Percentiles rank a stretch among this genome's conserved stretches.
Conservation (phyloP, 2,113 vertebrate species). For the Calyptomena viridis region DNA sequence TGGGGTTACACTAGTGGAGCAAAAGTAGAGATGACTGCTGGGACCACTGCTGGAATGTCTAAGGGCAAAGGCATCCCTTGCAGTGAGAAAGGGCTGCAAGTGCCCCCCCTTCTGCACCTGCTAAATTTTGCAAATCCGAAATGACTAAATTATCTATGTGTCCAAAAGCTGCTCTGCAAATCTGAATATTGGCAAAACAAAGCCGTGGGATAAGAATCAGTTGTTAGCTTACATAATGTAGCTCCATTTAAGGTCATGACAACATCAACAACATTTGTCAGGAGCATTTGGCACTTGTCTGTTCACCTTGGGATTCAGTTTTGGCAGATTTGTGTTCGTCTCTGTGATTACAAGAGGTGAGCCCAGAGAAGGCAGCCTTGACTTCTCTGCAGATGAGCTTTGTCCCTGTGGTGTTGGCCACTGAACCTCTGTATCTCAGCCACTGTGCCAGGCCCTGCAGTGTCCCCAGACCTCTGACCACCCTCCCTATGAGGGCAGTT, state of each 20-base stretch:
- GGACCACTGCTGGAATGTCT: neutral
- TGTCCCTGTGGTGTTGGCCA: neutral
- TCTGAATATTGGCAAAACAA: neutral
- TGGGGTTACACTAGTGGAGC: neutral
- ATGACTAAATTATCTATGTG: neutral
- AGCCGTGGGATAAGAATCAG: rapidly evolving
- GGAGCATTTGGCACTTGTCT: neutral
- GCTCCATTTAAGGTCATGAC: neutral
- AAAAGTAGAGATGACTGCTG: neutral
- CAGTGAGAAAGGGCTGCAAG: neutral
- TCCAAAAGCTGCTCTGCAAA: neutral
- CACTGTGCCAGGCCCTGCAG: rapidly evolving
- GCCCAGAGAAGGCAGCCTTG: neutral
- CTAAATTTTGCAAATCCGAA: neutral
- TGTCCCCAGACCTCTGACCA: neutral
- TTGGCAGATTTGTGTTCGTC: neutral
- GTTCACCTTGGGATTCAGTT: neutral
- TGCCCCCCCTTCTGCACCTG: neutral
- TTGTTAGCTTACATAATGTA: neutral
- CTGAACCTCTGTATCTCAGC: neutral
- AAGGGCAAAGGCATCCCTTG: neutral
- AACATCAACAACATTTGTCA: neutral
- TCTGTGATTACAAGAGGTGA: neutral
- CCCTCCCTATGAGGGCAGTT: rapidly evolving
- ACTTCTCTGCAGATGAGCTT: neutral